Conservation (phyloP, 2,888 invertebrate genomes). For the Dynastes hyllus region DNA sequence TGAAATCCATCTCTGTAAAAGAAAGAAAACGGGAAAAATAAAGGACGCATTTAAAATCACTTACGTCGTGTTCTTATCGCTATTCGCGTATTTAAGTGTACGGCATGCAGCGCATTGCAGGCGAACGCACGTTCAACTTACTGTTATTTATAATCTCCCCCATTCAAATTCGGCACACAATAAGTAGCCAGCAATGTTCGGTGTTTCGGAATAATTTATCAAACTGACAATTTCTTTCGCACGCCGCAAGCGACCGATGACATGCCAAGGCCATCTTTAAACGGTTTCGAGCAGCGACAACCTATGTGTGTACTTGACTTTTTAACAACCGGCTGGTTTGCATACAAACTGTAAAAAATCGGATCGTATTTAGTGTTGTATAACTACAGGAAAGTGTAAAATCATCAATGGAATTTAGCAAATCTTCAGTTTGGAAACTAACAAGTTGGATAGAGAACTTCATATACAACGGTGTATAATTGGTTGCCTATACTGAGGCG, state of each 20-base stretch:
- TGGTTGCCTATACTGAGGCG: no score
- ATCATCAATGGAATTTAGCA: no score
- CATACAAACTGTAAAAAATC: conserved; percentile 10
- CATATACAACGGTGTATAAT: no score
- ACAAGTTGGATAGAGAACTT: no score
- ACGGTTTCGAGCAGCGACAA: conserved; percentile 21
- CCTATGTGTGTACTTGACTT: conserved; percentile 12
- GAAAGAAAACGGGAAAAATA: conserved; percentile 28
- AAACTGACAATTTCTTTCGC: conserved; percentile 8
- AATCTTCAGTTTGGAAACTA: no score
- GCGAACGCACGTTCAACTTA: conserved; percentile 46
- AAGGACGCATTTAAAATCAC: conserved; percentile 21
- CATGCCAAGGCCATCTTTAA: conserved; percentile 46
- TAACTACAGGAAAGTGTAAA: not conserved
- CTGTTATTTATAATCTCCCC: conserved; percentile 40
- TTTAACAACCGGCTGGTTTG: conserved; percentile 19
- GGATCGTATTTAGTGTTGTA: not conserved
- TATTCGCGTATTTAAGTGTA: conserved; percentile 7
- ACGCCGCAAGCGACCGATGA: conserved; percentile 4
- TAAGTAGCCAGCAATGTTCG: not conserved
- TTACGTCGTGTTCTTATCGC: conserved; percentile 11
- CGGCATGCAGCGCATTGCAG: conserved; percentile 15
- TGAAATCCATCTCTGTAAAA: conserved; percentile 49
- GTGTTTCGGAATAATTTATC: conserved; percentile 17
- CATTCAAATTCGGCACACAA: conserved; percentile 14